Base-by-base conservation (phyloP, 2,888 invertebrate genomes). In the Timema podura region DNA sequence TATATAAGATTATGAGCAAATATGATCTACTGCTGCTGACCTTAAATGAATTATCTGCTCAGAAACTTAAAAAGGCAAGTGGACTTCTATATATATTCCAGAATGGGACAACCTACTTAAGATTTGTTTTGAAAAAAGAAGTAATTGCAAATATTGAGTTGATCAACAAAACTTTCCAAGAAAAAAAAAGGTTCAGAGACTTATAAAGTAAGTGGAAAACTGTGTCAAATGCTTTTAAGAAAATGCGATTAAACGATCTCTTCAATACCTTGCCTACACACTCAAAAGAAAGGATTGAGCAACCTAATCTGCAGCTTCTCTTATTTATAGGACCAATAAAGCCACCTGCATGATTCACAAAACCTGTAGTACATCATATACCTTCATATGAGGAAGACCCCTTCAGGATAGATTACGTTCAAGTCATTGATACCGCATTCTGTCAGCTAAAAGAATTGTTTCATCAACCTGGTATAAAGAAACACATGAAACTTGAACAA, bases 391-490 rank as follows among this genome's bases (percentile, higher is more conserved):
- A 13, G n/a, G 54, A 54, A 13, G 13, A 8, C 11, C n/a, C 3
- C 54, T 54, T 54, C n/a, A 8, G n/a, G n/a, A 57, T 9, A 57
- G 57, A 57, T 15, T n/a, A 57, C n/a, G 15, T 57, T 57, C n/a
- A 57, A 57, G 8, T 57, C n/a, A 57, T n/a, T 2, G n/a, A 57
- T 57, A 57, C 57, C 13, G 3, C 57, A 57, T 9, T 57, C 7
- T 13, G 57, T 57, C 57, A 57, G 57, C 0, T 57, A n/a, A 57
- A 57, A 6, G 0, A 57, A 8, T 5, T 6, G 6, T 8, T 54
- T 54, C 3, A 11, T 7, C 9, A 54, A 11, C 54, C n/a, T 8
- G 54, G 11, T 2, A 11, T 54, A 54, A 54, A 54, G 30, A 54
- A 54, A 54, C 54, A 54, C 54, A 5, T 54, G 54, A 54, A 54